Base-by-base conservation (phyloP, 2,888 invertebrate genomes). In the Boloria selene region DNA sequence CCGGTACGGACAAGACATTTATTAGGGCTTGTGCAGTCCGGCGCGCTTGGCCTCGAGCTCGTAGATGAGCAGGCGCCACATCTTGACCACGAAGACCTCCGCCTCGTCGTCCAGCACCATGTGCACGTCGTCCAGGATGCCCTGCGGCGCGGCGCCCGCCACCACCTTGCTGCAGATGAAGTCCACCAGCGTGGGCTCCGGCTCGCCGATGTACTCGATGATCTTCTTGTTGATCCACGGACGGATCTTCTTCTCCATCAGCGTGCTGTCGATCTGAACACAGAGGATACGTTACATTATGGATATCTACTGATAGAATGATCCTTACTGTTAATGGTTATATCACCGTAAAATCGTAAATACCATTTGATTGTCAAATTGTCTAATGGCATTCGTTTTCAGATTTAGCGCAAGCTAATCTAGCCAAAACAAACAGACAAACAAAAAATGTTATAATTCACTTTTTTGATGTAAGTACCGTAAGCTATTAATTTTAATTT, bases 171-270 rank as follows among this genome's bases (percentile, higher is more conserved):
- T 98, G 92, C 99, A 99, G 84, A 99, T 99, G 92, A 99, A 99
- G 93, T 99, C 99, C n/a, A 99, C 98, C 62, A 99, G 93, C 14
- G 98, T 98, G 42, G 98, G 97, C 88, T 99, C 99, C 17, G 99
- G 99, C 90, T 99, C 99, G 47, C 99, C 99, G 83, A 99, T 99
- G 90, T 99, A 99, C 91, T 99, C 99, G 72, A 98, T 97, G 66
- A 99, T 99, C 93, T 99, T 99, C 93, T 99, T 99, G 91, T 98
- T 98, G 77, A 99, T 98, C 99, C 99, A 99, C 54, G 99, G 99
- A 72, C 98, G 95, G 84, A 99, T 98, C 86, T 99, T 96, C 84
- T 96, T 96, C 85, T 99, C 98, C 97, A 99, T 98, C 76, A 96
- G 90, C 70, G 91, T 89, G 86, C 93, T 93, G 81, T 95, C 95